Evolutionary conservation across 2,113 vertebrate species (phyloP), one percentile per base, ranked within the genome.

Genomic region (Halichoerus grypus): DNA sequence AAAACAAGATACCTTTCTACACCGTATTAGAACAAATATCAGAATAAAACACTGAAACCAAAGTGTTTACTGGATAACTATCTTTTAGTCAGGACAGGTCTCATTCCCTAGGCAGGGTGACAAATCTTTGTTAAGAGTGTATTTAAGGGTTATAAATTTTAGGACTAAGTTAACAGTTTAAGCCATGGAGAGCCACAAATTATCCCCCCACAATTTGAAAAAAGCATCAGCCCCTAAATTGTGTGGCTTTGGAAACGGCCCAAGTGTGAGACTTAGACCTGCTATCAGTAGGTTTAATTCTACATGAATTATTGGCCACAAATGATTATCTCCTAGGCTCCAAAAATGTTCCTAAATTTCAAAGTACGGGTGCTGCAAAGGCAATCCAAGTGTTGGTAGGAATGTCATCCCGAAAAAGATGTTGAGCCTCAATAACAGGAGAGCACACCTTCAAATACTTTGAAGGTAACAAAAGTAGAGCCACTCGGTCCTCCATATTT

Each of bases 21-120:
- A 74, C 21, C 42, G 7, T 71, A 76, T 87, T 80, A 95, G 69
- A 96, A 95, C 49, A 96, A 90, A 84, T 90, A 95, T 81, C 83
- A 95, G 59, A 92, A 92, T 90, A 82, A 96, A 94, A 13, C 28
- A 22, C 21, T 92, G 36, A 83, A 90, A 71, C 24, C 81, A 90
- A 80, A 61, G 3, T 36, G 49, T 90, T 91, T 84, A 74, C 51
- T 90, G 46, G 89, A 39, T 24, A 86, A n/a, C 59, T 72, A 15
- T 21, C 53, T 67, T 93, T 96, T 63, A 94, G 84, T 46, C 42
- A 95, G 76, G n/a, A 65, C 57, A 84, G 4, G n/a, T 71, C 12
- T 85, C 33, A 46, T 80, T 97, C 74, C 39, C 39, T 46, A 76
- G 51, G 42, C 49, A 87, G 33, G 28, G 33, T 71, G 55, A 94